These are phyloP conservation scores for Xanthorhoe designata DNA, from an alignment of 2,888 invertebrate genomes.

Conservation along the genomic window DNA sequence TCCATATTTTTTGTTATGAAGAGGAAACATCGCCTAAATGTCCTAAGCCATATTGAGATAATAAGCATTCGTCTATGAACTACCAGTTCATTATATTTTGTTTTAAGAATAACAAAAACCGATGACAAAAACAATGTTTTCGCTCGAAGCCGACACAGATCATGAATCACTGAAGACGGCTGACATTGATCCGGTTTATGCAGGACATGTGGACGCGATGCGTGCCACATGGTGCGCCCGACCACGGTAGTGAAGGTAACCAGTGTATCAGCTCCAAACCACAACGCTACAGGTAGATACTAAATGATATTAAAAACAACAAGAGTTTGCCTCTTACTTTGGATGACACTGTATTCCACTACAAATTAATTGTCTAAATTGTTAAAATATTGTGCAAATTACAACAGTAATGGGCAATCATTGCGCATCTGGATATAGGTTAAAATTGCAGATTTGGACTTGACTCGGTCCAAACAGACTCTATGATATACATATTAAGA, in stretches of 20 bases:
- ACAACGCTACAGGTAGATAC: background rate
- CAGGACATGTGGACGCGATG: slow-evolving; percentile 56
- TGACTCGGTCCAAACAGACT: background rate
- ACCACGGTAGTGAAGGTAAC: slow-evolving; percentile 21
- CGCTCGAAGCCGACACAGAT: slow-evolving; percentile 21
- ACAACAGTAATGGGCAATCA: too few species aligned
- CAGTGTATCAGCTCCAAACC: slow-evolving; percentile 20
- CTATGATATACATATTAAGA: too few species aligned
- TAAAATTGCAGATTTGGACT: too few species aligned
- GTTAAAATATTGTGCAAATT: background rate
- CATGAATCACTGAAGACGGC: slow-evolving; percentile 39
- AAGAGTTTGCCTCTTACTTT: too few species aligned
- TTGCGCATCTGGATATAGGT: too few species aligned
- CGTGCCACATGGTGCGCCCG: slow-evolving; percentile 46
- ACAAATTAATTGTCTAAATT: background rate
- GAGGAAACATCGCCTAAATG: background rate
- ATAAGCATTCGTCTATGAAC: slow-evolving; percentile 9
- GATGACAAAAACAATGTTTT: slow-evolving; percentile 22
- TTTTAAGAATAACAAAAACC: slow-evolving; percentile 24
- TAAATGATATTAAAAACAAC: background rate
- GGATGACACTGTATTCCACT: too few species aligned
- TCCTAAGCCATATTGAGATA: slow-evolving; percentile 8
- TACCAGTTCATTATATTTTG: slow-evolving; percentile 6
- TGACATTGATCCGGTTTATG: slow-evolving; percentile 67
- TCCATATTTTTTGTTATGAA: background rate